Conservation (phyloP, 2,113 vertebrate species). For the Hydrolagus affinis region DNA sequence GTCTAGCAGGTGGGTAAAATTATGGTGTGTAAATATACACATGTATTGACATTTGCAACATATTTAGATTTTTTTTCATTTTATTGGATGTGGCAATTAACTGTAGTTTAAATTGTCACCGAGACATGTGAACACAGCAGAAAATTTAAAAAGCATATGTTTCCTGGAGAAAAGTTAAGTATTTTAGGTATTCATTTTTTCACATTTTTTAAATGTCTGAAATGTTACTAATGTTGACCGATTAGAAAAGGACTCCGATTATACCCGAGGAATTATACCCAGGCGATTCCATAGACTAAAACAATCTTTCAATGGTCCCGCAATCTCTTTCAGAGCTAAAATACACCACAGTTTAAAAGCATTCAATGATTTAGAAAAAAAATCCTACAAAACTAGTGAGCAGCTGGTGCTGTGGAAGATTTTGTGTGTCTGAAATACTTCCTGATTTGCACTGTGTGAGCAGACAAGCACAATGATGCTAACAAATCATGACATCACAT, state of each 20-base stretch:
- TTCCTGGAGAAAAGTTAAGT: neutral
- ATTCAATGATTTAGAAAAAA: neutral
- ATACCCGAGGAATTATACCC: too few species aligned
- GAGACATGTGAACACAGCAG: neutral
- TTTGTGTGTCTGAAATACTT: neutral
- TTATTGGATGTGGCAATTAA: neutral
- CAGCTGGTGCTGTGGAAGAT: neutral
- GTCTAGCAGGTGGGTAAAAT: too few species aligned
- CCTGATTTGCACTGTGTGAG: neutral
- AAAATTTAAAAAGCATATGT: neutral
- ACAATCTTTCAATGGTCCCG: neutral
- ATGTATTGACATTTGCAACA: neutral
- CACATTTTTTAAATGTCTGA: neutral
- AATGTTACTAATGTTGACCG: neutral
- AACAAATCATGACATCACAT: neutral
- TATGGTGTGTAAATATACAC: too few species aligned
- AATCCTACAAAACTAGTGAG: neutral
- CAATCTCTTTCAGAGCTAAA: neutral
- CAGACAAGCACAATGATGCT: neutral
- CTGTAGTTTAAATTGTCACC: neutral
- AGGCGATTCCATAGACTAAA: neutral
- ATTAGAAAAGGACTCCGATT: too few species aligned
- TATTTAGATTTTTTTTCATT: neutral
- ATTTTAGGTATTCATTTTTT: neutral
- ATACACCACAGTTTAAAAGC: neutral